A percentile compares a stretch with the other conserved stretches of the same genome.
Conservation (phyloP, 2,113 vertebrate species). For the Lasiurus cinereus region DNA sequence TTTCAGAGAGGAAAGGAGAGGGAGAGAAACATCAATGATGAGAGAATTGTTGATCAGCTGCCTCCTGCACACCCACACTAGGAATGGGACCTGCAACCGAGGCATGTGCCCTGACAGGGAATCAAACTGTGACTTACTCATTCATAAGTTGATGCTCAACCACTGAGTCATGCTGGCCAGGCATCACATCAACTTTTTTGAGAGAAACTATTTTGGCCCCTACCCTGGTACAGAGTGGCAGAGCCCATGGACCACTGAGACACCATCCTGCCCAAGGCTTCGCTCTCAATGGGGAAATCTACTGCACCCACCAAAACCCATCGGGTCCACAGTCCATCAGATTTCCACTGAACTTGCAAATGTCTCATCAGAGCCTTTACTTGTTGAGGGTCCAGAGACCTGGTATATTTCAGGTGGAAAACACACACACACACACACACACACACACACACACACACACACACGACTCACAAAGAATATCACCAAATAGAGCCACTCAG, state of each 20-base stretch:
- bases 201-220: not conserved
- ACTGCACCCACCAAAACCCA: not conserved
- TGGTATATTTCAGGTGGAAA: not conserved
- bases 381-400: not conserved
- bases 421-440: no score
- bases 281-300: not conserved
- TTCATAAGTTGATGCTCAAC: no score
- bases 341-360: not conserved
- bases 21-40: no score
- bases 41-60: no score
- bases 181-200: not conserved
- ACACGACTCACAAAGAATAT: not conserved
- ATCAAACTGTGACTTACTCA: no score
- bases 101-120: no score
- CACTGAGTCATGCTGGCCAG: no score
- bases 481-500: not conserved
- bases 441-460: no score
- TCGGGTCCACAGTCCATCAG: not conserved
- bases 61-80: no score
- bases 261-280: not conserved
- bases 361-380: not conserved
- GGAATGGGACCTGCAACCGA: no score
- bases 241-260: no score
- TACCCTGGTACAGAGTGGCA: not conserved
- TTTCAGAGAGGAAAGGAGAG: no score